phyloP scores from a whole-genome alignment of 2,113 vertebrate species.

The Heliornis fulica region DNA sequence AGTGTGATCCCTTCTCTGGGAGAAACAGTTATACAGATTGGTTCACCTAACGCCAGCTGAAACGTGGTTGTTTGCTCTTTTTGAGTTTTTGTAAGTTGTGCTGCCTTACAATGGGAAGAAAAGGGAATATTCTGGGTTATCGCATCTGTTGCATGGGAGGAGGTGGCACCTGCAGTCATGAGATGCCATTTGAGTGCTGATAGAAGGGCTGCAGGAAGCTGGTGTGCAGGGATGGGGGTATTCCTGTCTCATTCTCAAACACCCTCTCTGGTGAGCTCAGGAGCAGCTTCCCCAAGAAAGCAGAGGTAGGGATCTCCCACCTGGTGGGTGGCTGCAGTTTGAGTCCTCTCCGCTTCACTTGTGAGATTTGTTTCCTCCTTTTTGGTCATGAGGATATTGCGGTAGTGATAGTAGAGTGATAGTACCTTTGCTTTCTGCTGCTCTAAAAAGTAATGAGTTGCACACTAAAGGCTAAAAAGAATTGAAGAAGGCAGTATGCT shows the following conservation, averaged over 20 bases:
- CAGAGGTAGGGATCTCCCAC: not conserved
- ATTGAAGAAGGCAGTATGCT: not conserved
- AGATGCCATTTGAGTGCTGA: not conserved
- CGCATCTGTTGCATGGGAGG: not conserved
- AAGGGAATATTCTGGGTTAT: not conserved
- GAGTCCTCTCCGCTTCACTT: not conserved
- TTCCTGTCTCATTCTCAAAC: not conserved
- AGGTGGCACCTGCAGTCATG: not conserved
- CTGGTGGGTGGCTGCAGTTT: not conserved
- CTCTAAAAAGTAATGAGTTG: not conserved
- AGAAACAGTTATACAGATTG: not conserved
- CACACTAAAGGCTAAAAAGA: not conserved
- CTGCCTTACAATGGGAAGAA: not conserved
- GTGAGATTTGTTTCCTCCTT: not conserved
- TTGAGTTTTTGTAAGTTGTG: not conserved
- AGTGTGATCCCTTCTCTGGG: not conserved
- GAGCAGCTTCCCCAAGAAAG: not conserved
- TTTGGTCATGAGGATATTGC: not conserved
- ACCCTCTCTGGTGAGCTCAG: not conserved
- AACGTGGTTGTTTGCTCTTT: not conserved
- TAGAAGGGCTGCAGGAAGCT: not conserved
- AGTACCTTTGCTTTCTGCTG: not conserved
- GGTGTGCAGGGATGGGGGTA: not conserved
- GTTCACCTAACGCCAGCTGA: not conserved
- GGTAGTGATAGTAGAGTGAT: rapidly evolving